Evolutionary conservation across 1,140 invertebrate genomes (phyloP), one percentile per base, ranked within the genome.

Genomic region (Drosophila pseudoananassae): DNA sequence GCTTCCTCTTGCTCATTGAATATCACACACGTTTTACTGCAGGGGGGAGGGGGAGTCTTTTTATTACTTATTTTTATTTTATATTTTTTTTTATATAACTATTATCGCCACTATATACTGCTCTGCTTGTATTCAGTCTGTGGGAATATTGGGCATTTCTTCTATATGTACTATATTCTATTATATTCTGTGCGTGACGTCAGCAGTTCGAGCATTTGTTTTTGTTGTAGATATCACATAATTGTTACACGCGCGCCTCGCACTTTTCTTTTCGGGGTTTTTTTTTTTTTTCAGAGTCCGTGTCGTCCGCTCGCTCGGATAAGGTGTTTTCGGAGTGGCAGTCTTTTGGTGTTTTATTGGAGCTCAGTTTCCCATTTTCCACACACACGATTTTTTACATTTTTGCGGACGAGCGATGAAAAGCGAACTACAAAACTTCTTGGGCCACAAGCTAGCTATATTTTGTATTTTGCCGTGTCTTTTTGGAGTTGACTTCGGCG

Each of bases 1-100:
- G 65, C 72, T 80, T 49, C 66, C 65, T 69, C 82, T 71, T 66
- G 54, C 78, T 88, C 66, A 66, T 78, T 79, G 77, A 78, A 88
- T 88, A 88, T 87, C 83, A 87, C 83, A 87, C 83, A 87, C 83
- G 82, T 85, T 85, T 85, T 78, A 88, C 83, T 78, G 78, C 78
- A 79, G 70, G 82, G 61, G 61, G 57, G 10, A 3, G 59, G 56
- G 46, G 60, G 29, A 46, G 55, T 59, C 60, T 66, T 46, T 66
- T 63, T 66, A 38, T 27, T 45, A 36, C 46, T 69, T n/a, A 36
- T 36, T 12, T 36, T 8, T 12, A 33, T 9, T 33, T n/a, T n/a
- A n/a, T n/a, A 9, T 40, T 40, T 2, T 3, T 10, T 43, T 43
- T 2, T n/a, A 14, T 40, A 14, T 14, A 40, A 14, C 10, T 40